phyloP scores from a whole-genome alignment of 2,888 invertebrate species.

The Charanyca ferruginea region DNA sequence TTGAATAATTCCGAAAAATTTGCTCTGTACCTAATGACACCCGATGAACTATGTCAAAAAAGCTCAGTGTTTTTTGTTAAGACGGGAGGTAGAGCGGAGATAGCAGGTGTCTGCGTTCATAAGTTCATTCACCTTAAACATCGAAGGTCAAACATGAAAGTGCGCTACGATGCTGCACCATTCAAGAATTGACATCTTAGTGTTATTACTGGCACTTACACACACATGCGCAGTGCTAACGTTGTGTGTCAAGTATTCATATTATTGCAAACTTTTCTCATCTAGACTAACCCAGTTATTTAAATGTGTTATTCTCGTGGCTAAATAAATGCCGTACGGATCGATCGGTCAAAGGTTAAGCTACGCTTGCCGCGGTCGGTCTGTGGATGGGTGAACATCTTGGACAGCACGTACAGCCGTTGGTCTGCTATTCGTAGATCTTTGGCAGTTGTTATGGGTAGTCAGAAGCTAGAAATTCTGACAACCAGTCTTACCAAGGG shows the following conservation, averaged over 20 bases:
- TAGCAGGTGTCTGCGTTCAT: conserved; percentile 69
- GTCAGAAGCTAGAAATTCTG: no score
- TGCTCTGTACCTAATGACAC: conserved; percentile 56
- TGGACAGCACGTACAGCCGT: no score
- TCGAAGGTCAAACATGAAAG: conserved; percentile 75
- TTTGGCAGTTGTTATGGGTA: no score
- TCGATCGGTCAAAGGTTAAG: no score
- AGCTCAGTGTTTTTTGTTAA: conserved; percentile 53
- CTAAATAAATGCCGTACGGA: no score
- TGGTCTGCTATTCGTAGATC: no score
- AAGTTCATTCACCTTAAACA: conserved; percentile 69
- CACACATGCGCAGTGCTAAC: background rate
- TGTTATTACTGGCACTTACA: conserved; percentile 35
- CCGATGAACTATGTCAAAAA: conserved; percentile 61
- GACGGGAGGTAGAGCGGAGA: conserved; percentile 62
- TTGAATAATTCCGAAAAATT: conserved; percentile 61
- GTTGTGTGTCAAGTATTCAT: no score
- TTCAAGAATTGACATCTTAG: conserved; percentile 58
- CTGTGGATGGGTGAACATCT: no score
- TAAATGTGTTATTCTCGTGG: background rate
- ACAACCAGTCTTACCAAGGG: no score
- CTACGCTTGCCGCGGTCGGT: no score
- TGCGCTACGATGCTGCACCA: conserved; percentile 60
- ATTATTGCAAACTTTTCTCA: conserved; percentile 3
- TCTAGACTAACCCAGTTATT: conserved; percentile 9